phyloP scores from a whole-genome alignment of 2,797 vertebrate genomes.

The Oryzias sinensis region DNA sequence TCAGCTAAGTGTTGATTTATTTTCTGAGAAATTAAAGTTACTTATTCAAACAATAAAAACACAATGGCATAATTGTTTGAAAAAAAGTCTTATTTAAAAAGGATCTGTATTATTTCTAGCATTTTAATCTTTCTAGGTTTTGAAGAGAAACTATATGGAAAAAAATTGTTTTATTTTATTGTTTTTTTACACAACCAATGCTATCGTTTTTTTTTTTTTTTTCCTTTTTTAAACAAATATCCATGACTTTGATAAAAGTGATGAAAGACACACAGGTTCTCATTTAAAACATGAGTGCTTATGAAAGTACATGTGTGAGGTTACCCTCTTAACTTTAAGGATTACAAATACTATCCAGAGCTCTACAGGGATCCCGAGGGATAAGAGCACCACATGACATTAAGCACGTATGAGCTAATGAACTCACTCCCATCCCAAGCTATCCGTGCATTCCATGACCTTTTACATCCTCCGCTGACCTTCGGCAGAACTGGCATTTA shows the following conservation, averaged over 20 bases:
- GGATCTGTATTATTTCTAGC: too few species aligned
- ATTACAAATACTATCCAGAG: conserved; percentile 62
- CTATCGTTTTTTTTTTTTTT: too few species aligned
- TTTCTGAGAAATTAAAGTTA: too few species aligned
- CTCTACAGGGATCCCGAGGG: conserved; percentile 51
- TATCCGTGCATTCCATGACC: conserved; percentile 31
- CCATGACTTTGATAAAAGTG: neutral
- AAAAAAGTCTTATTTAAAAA: too few species aligned
- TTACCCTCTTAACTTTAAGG: conserved; percentile 46
- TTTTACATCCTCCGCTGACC: conserved; percentile 35
- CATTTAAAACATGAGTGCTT: conserved; percentile 16
- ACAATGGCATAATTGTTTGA: too few species aligned
- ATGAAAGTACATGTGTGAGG: conserved; percentile 29
- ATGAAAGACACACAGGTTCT: conserved; percentile 26
- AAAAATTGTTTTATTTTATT: too few species aligned
- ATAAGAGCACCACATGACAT: conserved; percentile 65
- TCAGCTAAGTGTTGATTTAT: too few species aligned
- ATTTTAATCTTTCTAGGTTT: too few species aligned
- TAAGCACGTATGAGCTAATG: conserved; percentile 67
- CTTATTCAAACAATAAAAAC: too few species aligned
- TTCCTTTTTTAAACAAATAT: too few species aligned
- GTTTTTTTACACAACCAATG: too few species aligned
- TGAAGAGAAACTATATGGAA: too few species aligned
- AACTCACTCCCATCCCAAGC: conserved; percentile 32
- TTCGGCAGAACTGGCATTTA: neutral